Base-by-base conservation (phyloP, 2,797 vertebrate species). In the Macropus fuliginosus region DNA sequence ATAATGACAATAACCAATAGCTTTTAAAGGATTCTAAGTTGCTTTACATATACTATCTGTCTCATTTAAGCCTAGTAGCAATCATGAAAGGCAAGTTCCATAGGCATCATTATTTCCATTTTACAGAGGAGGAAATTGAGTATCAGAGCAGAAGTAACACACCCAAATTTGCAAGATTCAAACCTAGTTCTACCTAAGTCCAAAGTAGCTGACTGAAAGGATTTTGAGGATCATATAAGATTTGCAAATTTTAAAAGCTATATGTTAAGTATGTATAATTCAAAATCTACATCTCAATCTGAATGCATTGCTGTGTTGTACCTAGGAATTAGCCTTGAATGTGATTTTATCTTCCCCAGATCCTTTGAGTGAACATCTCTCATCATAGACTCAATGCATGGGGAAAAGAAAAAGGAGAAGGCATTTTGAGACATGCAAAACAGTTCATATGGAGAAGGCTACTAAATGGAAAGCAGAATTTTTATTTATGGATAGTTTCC, bases 341-440 rank as follows among this genome's bases (percentile, higher is more conserved):
- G 56, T 96, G 56, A 93, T 57, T 94, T 97, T 92, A 95, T n/a
- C 40, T 93, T 96, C 29, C 5, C 16, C 4, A 57, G 90, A 95
- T 94, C 54, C 95, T 91, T 96, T 95, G 93, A 31, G 89, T 27
- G 13, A 96, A 94, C 5, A n/a, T 95, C 24, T 54, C 94, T 93
- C 90, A n/a, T 50, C 92, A 94, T 92, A 95, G 91, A 96, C 92
- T 93, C 93, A 92, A 94, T 24, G 5, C 66, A 94, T 34, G 96
- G 50, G 56, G 50, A 94, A 29, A 95, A 5, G 55, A 91, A 96
- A 81, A 96, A 96, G 56, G 92, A 91, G 91, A 95, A 96, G 54
- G 91, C 18, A 94, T 56, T 40, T n/a, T 96, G 91, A 94, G 56
- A 96, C 62, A 27, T 91, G 8, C 31, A 91, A 13, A 89, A 81